phyloP scores from a whole-genome alignment of 2,113 vertebrate species.

The Chaetops frenatus region DNA sequence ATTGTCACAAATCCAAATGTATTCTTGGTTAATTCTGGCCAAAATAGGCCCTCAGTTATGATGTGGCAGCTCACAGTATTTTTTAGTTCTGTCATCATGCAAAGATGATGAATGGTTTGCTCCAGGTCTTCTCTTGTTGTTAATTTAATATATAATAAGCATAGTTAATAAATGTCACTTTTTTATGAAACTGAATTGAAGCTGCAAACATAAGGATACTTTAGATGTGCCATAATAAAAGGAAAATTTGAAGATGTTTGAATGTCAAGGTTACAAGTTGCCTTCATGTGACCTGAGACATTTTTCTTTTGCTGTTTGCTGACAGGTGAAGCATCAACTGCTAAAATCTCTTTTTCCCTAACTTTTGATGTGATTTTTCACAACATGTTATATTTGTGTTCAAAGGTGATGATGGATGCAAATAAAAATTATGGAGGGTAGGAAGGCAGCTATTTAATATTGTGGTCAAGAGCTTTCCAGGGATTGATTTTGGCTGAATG shows the following conservation, averaged over 20 bases:
- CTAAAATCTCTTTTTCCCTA: neutral
- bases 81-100: neutral
- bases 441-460: neutral
- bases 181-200: neutral
- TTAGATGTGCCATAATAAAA: neutral
- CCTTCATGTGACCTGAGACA: neutral
- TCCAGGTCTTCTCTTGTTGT: neutral
- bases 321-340: neutral
- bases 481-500: neutral
- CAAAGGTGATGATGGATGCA: neutral
- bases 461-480: neutral
- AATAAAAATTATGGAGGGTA: rapidly evolving
- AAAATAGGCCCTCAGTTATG: neutral
- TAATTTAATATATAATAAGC: neutral
- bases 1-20: rapidly evolving
- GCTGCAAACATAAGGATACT: neutral
- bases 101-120: neutral
- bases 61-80: neutral
- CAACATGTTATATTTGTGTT: neutral
- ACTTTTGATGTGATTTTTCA: neutral
- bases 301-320: neutral
- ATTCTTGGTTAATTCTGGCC: neutral
- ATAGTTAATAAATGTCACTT: neutral
- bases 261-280: neutral
- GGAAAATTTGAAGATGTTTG: neutral